These are phyloP conservation scores for Uropetala carovei DNA, from an alignment of 2,888 invertebrate species.

Conservation along the genomic window DNA sequence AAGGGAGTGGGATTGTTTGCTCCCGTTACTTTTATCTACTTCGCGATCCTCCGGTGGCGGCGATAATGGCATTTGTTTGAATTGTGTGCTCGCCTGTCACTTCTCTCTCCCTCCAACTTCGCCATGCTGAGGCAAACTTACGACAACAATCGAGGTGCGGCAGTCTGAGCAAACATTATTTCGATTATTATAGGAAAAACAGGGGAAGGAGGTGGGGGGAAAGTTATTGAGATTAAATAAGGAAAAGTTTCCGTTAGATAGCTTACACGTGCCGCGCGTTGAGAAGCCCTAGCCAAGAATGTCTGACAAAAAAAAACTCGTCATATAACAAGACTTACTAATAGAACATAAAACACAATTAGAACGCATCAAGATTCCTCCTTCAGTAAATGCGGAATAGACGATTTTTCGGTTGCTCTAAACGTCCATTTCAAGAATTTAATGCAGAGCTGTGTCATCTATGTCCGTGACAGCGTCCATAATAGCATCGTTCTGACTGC, in stretches of 20 bases:
- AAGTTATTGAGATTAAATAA: not conserved
- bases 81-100: not conserved
- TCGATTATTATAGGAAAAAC: not conserved
- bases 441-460: too few species aligned
- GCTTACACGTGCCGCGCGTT: too few species aligned
- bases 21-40: not conserved
- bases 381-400: too few species aligned
- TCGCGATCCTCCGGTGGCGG: conserved; percentile 13
- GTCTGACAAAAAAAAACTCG: not conserved
- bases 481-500: too few species aligned
- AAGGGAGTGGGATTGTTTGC: not conserved
- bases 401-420: too few species aligned
- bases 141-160: conserved; percentile 4
- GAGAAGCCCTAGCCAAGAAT: too few species aligned
- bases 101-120: not conserved
- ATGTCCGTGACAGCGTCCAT: too few species aligned
- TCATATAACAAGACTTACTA: not conserved
- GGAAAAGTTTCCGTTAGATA: not conserved
- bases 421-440: too few species aligned
- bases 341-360: too few species aligned
- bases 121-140: not conserved
- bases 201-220: not conserved
- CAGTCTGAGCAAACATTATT: not conserved
- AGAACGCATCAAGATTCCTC: too few species aligned
- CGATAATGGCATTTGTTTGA: not conserved